These are phyloP conservation scores for Phortica variegata DNA, from an alignment of 1,140 invertebrate species.

Conservation along the genomic window DNA sequence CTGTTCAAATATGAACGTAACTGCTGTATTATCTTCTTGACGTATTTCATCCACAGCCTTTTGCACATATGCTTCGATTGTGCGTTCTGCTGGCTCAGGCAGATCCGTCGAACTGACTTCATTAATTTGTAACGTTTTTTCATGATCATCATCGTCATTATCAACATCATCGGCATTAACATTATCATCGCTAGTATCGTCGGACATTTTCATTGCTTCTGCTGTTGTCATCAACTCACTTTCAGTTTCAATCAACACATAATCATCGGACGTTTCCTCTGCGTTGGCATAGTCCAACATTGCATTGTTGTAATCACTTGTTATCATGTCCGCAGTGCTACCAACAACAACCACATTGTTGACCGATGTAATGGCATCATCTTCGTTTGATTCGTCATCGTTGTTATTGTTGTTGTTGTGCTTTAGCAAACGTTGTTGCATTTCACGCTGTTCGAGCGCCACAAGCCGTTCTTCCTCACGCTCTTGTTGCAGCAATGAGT, in stretches of 20 bases:
- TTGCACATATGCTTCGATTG: background rate
- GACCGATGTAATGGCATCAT: no score
- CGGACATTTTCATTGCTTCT: no score
- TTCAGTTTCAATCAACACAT: background rate
- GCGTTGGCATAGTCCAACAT: background rate
- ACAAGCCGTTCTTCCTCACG: conserved; percentile 48
- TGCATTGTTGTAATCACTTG: background rate
- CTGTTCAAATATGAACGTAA: conserved; percentile 24
- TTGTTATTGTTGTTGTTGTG: conserved; percentile 15
- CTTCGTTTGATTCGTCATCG: no score
- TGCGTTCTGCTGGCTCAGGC: background rate
- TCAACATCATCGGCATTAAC: background rate
- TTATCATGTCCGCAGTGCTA: conserved; percentile 7
- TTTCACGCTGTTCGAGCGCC: conserved; percentile 32
- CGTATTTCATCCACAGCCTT: conserved; percentile 23
- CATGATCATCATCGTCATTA: background rate
- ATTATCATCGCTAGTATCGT: no score
- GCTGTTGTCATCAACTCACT: background rate
- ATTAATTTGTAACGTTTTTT: conserved; percentile 30
- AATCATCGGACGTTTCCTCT: background rate
- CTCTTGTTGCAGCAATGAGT: conserved; percentile 48
- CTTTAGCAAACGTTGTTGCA: conserved; percentile 6
- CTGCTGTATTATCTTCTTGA: conserved; percentile 21
- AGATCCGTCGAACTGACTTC: conserved; percentile 33
- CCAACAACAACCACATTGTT: no score